A percentile compares a stretch with the other conserved stretches of the same genome.
These are phyloP conservation scores for Oryctolagus cuniculus DNA, from an alignment of 2,113 vertebrate species.

Conservation along the genomic window DNA sequence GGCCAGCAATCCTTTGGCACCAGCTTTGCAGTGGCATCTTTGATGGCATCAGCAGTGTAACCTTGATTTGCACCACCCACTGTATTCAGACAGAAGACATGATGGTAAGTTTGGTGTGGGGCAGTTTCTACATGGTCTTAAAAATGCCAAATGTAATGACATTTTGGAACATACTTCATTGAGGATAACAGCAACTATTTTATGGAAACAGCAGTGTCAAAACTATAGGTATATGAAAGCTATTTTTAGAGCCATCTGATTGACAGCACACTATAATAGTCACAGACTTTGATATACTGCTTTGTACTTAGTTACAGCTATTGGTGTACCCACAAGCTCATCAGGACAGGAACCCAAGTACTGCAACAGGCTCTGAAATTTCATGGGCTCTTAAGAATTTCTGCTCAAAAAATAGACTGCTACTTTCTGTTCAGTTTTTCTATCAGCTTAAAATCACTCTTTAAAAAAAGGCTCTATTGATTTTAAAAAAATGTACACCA, in stretches of 20 bases:
- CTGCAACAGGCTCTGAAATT: background rate
- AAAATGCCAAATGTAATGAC: background rate
- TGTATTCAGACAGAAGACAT: background rate
- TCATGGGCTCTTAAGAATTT: background rate
- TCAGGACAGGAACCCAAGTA: background rate
- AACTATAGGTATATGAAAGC: background rate
- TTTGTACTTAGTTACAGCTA: background rate
- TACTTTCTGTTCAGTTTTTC: background rate
- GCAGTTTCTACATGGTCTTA: background rate
- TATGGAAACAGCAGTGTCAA: background rate
- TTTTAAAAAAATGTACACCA: background rate
- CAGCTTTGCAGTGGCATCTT: background rate
- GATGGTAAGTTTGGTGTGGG: no score
- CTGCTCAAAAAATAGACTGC: background rate
- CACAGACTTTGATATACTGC: background rate
- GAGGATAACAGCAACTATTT: background rate
- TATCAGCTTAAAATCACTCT: conserved; percentile 14
- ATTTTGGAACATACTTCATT: background rate
- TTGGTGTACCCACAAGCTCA: background rate
- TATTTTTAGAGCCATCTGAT: background rate
- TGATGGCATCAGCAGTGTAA: background rate
- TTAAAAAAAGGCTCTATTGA: background rate
- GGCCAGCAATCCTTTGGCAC: background rate
- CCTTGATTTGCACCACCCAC: background rate
- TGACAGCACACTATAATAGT: background rate